Conservation (phyloP, 2,797 vertebrate species). For the Morus bassanus region DNA sequence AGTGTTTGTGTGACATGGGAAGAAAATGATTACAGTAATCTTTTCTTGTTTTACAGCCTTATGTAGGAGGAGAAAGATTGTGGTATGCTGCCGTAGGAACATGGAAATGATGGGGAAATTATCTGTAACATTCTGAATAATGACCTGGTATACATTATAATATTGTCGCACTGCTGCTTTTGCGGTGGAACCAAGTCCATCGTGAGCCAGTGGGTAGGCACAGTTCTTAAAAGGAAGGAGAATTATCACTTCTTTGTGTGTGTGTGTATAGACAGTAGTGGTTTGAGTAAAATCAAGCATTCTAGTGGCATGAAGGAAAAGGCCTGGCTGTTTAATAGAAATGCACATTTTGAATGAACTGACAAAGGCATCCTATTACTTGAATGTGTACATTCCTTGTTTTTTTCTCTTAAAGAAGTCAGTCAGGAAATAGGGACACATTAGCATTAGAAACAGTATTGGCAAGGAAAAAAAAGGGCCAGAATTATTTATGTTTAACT, state of each 20-base stretch:
- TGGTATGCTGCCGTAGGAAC: slow-evolving; percentile 17
- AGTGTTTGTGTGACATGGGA: not conserved
- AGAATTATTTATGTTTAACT: not conserved
- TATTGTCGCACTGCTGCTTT: not conserved
- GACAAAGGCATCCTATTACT: slow-evolving; percentile 16
- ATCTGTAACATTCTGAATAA: not conserved
- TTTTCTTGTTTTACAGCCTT: slow-evolving; percentile 28
- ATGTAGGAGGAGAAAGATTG: slow-evolving; percentile 34
- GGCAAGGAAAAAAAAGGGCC: not conserved
- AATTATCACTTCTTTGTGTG: not conserved
- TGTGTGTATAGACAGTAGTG: not conserved
- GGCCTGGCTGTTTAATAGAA: not conserved
- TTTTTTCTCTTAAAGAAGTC: not conserved
- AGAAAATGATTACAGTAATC: slow-evolving; percentile 47
- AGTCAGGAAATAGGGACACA: not conserved
- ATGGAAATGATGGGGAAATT: slow-evolving; percentile 15
- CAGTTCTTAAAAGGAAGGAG: not conserved
- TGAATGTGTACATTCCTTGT: slow-evolving; percentile 14
- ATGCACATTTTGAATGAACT: not conserved
- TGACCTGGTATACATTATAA: not conserved
- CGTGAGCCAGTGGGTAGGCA: not conserved
- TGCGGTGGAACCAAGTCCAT: not conserved
- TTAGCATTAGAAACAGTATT: slow-evolving; percentile 18
- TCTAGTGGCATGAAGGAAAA: not conserved
- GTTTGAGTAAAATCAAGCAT: not conserved